Evolutionary conservation across 2,888 invertebrate species (phyloP), one percentile per base, ranked within the genome.

Genomic region (Anorthoa munda): DNA sequence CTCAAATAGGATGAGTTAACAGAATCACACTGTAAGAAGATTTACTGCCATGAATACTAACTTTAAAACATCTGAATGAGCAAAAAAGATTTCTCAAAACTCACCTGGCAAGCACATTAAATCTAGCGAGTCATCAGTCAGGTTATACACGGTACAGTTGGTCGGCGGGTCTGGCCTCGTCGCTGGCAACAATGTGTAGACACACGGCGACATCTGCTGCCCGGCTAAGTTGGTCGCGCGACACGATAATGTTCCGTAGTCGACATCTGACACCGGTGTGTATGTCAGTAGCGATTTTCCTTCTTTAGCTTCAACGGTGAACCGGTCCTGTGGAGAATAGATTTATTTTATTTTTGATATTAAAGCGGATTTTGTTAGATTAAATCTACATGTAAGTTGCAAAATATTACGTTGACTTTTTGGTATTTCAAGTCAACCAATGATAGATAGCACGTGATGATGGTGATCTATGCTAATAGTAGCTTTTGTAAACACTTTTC

Each of bases 231-330:
- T 98, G 72, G 97, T 97, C 0, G 98, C 98, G 93, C 97, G 97
- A 92, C 98, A 98, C 83, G 97, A 96, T 56, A 98, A 96, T 12
- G 97, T 97, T n/a, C 98, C 98, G 89, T 98, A 98, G 92, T 98
- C 98, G 86, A 97, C 96, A 90, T 98, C 98, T 4, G 97, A 97
- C 31, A 98, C 97, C 11, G 99, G 98, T 9, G 97, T 97, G 93
- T 98, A 99, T 21, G 97, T 97, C 72, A 98, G 95, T 9, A 98
- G 97, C 67, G 97, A 98, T 85, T 96, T 96, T 77, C 97, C 93
- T 69, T 92, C 95, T 73, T 96, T 95, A 1, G 96, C 91, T 75
- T 96, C 96, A 2, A 96, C 92, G 59, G 96, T 96, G 93, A 97
- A 98, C 3, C 95, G 94, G 1, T 94, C 88, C 98, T 97, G 86